Conservation (phyloP, 2,888 invertebrate genomes). For the Tanytarsus gracilentus region DNA sequence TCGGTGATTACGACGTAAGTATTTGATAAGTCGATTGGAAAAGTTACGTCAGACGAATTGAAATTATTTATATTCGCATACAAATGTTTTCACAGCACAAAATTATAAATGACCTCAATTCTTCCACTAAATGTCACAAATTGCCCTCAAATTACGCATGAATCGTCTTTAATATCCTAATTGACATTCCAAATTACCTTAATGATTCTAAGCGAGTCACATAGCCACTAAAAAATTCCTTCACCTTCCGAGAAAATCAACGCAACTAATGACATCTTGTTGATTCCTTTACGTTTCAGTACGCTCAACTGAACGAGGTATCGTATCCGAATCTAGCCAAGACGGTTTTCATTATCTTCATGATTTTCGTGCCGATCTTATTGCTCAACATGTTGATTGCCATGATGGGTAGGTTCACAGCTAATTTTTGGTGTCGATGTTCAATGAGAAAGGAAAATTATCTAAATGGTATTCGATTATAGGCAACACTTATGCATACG, state of each 20-base stretch:
- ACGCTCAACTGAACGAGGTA: slow-evolving; percentile 80
- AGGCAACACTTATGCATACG: slow-evolving; percentile 88
- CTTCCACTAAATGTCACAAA: no score
- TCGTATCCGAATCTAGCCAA: slow-evolving; percentile 88
- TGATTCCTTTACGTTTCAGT: slow-evolving; percentile 52
- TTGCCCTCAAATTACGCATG: no score
- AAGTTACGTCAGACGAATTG: neutral
- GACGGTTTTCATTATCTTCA: slow-evolving; percentile 93
- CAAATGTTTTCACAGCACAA: no score
- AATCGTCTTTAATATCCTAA: no score
- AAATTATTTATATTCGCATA: no score
- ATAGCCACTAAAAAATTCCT: no score
- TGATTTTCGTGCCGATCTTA: slow-evolving; percentile 95
- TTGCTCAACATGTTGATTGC: slow-evolving; percentile 96
- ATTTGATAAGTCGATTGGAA: no score
- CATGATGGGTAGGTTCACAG: slow-evolving; percentile 99
- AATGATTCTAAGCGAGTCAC: no score
- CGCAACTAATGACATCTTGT: neutral
- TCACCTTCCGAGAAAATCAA: neutral
- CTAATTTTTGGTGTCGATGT: slow-evolving; percentile 43
- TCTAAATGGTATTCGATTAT: neutral
- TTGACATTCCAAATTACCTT: no score
- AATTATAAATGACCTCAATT: no score
- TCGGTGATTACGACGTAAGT: slow-evolving; percentile 85
- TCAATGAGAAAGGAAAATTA: neutral